Percentiles rank a stretch among this genome's conserved stretches.
phyloP scores from a whole-genome alignment of 2,888 invertebrate species.

The Drosophila kokeensis region DNA sequence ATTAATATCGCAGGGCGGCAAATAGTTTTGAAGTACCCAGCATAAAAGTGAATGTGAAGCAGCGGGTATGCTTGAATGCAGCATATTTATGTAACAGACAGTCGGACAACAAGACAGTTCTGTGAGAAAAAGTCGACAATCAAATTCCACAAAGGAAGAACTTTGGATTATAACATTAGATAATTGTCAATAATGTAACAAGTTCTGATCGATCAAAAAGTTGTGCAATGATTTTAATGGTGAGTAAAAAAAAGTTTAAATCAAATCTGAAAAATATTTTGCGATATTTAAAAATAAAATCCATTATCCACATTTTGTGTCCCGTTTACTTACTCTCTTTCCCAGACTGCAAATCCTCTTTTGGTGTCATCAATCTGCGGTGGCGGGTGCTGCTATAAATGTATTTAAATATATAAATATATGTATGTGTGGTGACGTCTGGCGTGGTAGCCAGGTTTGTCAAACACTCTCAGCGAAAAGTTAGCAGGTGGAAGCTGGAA shows the following conservation, averaged over 20 bases:
- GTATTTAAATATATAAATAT: not conserved
- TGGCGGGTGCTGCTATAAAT: slow-evolving; percentile 46
- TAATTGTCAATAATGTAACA: not conserved
- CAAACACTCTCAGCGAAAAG: slow-evolving; percentile 58
- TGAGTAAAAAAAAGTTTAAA: not conserved
- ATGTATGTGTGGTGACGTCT: slow-evolving; percentile 28
- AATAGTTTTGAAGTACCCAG: slow-evolving; percentile 55
- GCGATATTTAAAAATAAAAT: not conserved
- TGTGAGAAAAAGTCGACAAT: not conserved
- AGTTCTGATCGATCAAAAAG: not conserved
- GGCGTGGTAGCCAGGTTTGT: slow-evolving; percentile 58
- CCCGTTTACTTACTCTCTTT: not conserved
- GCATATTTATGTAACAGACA: not conserved
- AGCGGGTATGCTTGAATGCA: slow-evolving; percentile 8
- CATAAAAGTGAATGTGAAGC: not conserved
- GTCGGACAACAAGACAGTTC: not conserved
- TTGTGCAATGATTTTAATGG: not conserved
- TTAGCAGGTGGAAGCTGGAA: not conserved
- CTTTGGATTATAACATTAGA: not conserved
- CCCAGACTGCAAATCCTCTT: not conserved
- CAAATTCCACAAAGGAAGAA: not conserved
- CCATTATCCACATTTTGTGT: not conserved
- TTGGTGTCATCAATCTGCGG: slow-evolving; percentile 74
- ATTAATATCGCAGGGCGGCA: slow-evolving; percentile 56
- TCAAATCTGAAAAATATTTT: not conserved